These are phyloP conservation scores for Trachurus trachurus DNA, from an alignment of 2,797 vertebrate genomes.

Conservation along the genomic window DNA sequence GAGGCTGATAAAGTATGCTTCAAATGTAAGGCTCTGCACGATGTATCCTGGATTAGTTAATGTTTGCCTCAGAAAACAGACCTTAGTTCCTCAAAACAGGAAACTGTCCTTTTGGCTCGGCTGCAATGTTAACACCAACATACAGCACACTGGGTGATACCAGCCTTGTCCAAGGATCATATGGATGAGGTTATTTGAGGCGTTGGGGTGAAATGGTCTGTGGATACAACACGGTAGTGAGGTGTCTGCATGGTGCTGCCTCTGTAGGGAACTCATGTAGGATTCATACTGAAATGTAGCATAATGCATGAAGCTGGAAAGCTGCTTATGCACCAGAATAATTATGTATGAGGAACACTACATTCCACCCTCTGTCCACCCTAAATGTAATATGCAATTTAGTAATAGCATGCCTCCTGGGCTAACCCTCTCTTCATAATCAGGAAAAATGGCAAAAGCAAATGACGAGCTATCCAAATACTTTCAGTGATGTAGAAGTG, in stretches of 20 bases:
- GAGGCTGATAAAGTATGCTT: conserved; percentile 34
- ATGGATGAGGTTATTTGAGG: conserved; percentile 17
- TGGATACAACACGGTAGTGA: neutral
- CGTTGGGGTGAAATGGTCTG: conserved; percentile 1
- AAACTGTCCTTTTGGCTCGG: neutral
- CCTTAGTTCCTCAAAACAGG: neutral
- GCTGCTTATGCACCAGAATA: too few species aligned
- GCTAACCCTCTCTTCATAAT: too few species aligned
- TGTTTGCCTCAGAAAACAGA: conserved; percentile 2
- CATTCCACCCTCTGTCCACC: too few species aligned
- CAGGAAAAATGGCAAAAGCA: too few species aligned
- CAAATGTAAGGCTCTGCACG: conserved; percentile 12
- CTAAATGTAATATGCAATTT: too few species aligned
- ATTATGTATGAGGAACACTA: too few species aligned
- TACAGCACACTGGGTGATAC: neutral
- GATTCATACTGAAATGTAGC: too few species aligned
- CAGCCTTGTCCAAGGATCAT: neutral
- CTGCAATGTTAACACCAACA: neutral
- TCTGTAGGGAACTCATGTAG: too few species aligned
- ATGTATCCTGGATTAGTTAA: conserved; percentile 5
- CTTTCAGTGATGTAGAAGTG: too few species aligned
- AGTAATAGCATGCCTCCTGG: too few species aligned
- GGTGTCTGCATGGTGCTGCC: neutral
- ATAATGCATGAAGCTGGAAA: too few species aligned
- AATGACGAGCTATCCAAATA: too few species aligned